Base-by-base conservation (phyloP, 2,113 vertebrate species). In the Bucco capensis region DNA sequence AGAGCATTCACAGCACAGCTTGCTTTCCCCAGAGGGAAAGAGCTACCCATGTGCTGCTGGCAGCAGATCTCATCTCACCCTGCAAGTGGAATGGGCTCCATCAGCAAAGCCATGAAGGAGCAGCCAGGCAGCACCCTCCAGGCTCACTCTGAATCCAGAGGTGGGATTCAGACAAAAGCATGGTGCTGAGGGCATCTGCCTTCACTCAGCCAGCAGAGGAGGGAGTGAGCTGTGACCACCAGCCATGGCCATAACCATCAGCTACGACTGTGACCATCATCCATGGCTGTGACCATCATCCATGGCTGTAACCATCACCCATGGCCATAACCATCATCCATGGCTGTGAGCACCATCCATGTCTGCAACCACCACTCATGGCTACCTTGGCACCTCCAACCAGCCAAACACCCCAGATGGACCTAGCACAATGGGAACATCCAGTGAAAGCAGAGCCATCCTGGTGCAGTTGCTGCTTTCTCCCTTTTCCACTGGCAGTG, bases 371-470 rank as follows among this genome's bases (percentile, higher is more conserved):
- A 3, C 54, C 4, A 2, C 19, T 35, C 21, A 3, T 5, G 28
- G 27, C 51, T 53, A 30, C 30, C 31, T 35, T 2, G 21, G 9
- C 35, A 33, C 33, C 49, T 19, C 42, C 3, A 1, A 27, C 35
- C 31, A 12, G 18, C 56, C 10, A 8, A 24, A n/a, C 8, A 7
- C 42, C 24, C n/a, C 0, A 1, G 10, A 18, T 3, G 6, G 15
- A 13, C 15, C 35, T 21, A 15, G 21, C 25, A 19, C 0, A 3
- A 17, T 64, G 65, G 46, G 58, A n/a, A 60, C 4, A 3, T 24
- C 40, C 19, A 9, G 37, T 8, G 46, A 54, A 37, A 54, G n/a
- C 47, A 6, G 42, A 61, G n/a, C 16, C 37, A 14, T 49, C 1
- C 44, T 6, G 33, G 30, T 4, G 50, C 3, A 3, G 38, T 21